These are phyloP conservation scores for Linnaemya tessellans DNA, from an alignment of 2,888 invertebrate species.

Conservation along the genomic window DNA sequence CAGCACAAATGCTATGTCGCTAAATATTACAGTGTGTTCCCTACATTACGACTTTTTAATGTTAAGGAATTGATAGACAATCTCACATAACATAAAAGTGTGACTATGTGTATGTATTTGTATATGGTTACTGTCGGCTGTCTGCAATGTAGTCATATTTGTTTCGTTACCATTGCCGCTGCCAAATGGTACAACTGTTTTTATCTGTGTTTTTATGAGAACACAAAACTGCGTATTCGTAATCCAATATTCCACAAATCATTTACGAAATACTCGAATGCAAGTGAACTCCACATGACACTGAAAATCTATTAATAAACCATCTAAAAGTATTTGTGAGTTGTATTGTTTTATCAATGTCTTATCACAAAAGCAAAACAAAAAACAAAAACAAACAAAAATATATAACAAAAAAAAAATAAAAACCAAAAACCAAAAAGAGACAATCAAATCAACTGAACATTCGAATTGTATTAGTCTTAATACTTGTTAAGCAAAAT, in stretches of 20 bases:
- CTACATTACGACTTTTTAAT: not conserved
- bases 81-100: not conserved
- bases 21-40: too few relatives aligned
- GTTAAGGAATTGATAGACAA: not conserved
- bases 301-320: slow-evolving; percentile 14
- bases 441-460: not conserved
- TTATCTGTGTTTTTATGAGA: not conserved
- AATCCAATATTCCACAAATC: not conserved
- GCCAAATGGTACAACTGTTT: not conserved
- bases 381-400: not conserved
- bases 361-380: slow-evolving; percentile 12
- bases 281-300: slow-evolving; percentile 12
- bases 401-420: not conserved
- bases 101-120: not conserved
- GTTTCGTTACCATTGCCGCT: not conserved
- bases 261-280: not conserved
- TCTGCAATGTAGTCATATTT: not conserved
- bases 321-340: not conserved
- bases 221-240: not conserved
- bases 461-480: not conserved
- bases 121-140: not conserved
- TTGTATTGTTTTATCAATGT: slow-evolving; percentile 18
- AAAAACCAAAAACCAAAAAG: too few relatives aligned
- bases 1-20: too few relatives aligned
- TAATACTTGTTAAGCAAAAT: not conserved